Evolutionary conservation across 1,140 invertebrate species (phyloP).

Genomic region (Ridgeia piscesae): DNA sequence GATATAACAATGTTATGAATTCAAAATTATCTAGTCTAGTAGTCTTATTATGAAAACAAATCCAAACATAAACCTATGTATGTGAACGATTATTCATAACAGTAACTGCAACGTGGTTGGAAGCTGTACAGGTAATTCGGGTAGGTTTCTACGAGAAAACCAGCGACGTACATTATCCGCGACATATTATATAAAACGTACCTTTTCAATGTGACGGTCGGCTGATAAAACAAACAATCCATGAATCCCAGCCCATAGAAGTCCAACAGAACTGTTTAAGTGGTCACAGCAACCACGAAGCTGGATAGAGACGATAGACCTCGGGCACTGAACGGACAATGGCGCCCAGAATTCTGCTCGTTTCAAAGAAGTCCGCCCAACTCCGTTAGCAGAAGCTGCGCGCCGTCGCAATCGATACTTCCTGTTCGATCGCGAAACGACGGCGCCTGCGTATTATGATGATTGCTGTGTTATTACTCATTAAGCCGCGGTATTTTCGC

Average conservation of each 20-base stretch:
- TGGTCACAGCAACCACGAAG: neutral
- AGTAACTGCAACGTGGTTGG: no score
- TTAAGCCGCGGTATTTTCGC: neutral
- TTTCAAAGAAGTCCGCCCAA: neutral
- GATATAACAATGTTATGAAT: no score
- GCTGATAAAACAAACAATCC: neutral
- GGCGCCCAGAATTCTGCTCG: neutral
- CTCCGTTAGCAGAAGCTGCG: neutral
- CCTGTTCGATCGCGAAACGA: neutral
- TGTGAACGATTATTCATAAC: no score
- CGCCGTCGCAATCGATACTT: neutral
- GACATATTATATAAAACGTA: neutral
- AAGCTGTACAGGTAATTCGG: no score
- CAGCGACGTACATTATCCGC: no score
- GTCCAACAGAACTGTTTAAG: neutral
- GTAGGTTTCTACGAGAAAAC: no score
- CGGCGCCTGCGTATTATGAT: neutral
- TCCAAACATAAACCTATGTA: no score
- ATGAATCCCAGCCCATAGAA: neutral
- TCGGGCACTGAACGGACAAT: neutral
- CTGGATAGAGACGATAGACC: neutral
- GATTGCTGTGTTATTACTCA: neutral
- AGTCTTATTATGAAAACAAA: no score
- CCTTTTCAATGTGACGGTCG: neutral
- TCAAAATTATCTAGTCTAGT: no score